Percentiles rank a stretch among this genome's conserved stretches.
phyloP scores from a whole-genome alignment of 2,797 vertebrate species.

The Octomys mimax region DNA sequence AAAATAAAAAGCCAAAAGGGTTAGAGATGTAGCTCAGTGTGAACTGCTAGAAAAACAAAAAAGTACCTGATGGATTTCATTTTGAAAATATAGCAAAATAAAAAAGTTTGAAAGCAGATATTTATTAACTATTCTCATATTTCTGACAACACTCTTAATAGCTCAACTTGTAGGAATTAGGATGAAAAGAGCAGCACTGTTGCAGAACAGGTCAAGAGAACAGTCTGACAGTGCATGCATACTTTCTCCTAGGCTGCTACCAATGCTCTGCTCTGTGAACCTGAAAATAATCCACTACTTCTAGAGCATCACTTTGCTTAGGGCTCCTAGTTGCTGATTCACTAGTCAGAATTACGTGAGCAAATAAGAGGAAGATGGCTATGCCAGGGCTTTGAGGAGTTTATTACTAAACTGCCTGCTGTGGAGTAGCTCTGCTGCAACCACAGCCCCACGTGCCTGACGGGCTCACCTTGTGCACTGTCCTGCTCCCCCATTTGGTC shows the following conservation, averaged over 20 bases:
- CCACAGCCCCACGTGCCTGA: background rate
- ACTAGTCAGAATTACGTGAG: background rate
- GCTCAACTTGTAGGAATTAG: constrained; percentile 13
- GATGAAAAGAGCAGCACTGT: background rate
- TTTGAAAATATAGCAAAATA: constrained; percentile 67
- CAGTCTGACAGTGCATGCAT: constrained; percentile 44
- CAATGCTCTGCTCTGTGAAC: background rate
- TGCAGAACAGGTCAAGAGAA: constrained; percentile 65
- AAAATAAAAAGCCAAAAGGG: background rate
- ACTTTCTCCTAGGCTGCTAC: constrained; percentile 58
- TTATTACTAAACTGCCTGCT: background rate
- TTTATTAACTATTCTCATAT: constrained; percentile 60
- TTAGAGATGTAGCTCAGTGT: background rate
- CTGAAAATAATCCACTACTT: constrained; percentile 67
- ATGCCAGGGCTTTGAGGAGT: background rate
- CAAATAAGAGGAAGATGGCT: background rate
- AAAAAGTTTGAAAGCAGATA: constrained; percentile 59
- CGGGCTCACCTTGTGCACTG: background rate
- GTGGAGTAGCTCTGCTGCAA: background rate
- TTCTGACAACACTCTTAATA: constrained; percentile 37
- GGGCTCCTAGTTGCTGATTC: background rate
- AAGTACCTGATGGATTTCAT: background rate
- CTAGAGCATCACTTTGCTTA: background rate
- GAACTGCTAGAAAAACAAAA: background rate
- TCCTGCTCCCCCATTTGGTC: background rate